Percentiles rank a stretch among this genome's conserved stretches.
Evolutionary conservation across 2,113 vertebrate genomes (phyloP).

Genomic region (Tapirus terrestris): DNA sequence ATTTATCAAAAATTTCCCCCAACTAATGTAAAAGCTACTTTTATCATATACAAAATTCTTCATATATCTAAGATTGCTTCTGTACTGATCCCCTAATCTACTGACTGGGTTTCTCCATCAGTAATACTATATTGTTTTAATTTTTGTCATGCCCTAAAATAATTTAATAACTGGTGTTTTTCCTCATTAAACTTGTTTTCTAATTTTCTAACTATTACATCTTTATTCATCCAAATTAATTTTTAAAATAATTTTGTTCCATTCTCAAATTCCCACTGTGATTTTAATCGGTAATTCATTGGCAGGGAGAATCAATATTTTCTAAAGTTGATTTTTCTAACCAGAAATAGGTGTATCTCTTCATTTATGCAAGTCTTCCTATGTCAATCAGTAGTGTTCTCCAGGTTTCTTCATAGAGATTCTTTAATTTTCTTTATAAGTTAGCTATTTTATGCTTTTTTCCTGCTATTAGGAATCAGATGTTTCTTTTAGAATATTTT

Average conservation of each 20-base stretch:
- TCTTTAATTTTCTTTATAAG: not conserved
- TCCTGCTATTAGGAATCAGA: not conserved
- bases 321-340: not conserved
- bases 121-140: not conserved
- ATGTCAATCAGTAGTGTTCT: not conserved
- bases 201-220: not conserved
- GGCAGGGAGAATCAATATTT: not conserved
- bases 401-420: not conserved
- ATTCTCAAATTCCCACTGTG: not conserved
- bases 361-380: not conserved
- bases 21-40: not conserved
- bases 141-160: not conserved
- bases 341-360: not conserved
- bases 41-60: not conserved
- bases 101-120: not conserved
- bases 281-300: not conserved
- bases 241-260: not conserved
- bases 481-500: not conserved
- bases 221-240: not conserved
- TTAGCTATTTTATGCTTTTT: not conserved
- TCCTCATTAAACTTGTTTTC: not conserved
- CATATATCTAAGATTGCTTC: not conserved
- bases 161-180: not conserved
- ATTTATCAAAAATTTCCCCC: not conserved
- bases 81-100: not conserved